A percentile compares a stretch with the other conserved stretches of the same genome.
These are phyloP conservation scores for Phrynocephalus versicolor DNA, from an alignment of 2,113 vertebrate genomes.

Conservation along the genomic window DNA sequence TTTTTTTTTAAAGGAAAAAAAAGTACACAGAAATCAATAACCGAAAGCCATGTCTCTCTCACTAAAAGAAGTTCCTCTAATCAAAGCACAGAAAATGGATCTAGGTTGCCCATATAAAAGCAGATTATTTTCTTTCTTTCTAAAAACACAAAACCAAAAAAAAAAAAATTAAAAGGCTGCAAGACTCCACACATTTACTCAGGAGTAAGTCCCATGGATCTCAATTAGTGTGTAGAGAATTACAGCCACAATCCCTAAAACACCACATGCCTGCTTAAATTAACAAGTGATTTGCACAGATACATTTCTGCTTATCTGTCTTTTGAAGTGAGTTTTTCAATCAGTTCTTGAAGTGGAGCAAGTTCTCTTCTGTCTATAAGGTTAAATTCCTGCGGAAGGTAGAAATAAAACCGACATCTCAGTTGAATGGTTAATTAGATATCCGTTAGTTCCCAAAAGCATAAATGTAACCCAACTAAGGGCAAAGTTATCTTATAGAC, in stretches of 20 bases:
- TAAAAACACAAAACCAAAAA: no score
- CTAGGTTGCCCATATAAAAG: conserved; percentile 66
- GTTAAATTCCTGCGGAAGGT: conserved; percentile 82
- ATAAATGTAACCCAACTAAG: background rate
- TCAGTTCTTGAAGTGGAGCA: conserved; percentile 87
- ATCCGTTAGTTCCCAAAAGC: background rate
- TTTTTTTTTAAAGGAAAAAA: conserved; percentile 66
- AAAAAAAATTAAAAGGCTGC: conserved; percentile 55
- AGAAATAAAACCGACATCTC: conserved; percentile 36
- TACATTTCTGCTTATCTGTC: conserved; percentile 82
- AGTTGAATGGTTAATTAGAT: conserved; percentile 9
- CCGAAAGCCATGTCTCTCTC: conserved; percentile 44
- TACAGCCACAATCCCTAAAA: conserved; percentile 45
- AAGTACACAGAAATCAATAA: conserved; percentile 56
- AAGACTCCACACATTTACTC: conserved; percentile 16
- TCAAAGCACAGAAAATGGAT: conserved; percentile 72
- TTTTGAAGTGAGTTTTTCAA: conserved; percentile 90
- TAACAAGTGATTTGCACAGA: conserved; percentile 58
- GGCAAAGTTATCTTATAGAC: background rate
- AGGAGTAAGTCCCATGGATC: background rate
- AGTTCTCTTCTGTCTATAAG: conserved; percentile 88
- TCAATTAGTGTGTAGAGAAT: background rate
- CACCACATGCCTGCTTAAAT: conserved; percentile 62
- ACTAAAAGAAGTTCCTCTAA: conserved; percentile 68
- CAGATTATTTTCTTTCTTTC: conserved; percentile 56